Evolutionary conservation across 2,888 invertebrate species (phyloP).

Genomic region (Cephalotes varians): DNA sequence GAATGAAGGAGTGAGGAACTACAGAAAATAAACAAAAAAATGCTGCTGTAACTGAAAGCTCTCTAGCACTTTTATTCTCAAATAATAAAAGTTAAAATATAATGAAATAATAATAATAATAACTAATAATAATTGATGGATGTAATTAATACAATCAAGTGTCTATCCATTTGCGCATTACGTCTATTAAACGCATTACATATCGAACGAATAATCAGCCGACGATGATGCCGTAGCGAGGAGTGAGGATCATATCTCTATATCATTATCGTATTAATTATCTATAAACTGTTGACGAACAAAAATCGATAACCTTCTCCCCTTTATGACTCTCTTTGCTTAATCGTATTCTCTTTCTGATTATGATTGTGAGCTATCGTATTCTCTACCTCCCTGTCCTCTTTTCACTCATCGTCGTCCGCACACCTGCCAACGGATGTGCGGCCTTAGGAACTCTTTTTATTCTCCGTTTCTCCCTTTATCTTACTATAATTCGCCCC

Average conservation of each 20-base stretch:
- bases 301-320: conserved; percentile 48
- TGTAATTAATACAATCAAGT: conserved; percentile 70
- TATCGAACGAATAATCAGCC: conserved; percentile 62
- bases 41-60: conserved; percentile 79
- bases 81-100: conserved; percentile 84
- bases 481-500: conserved; percentile 31
- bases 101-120: conserved; percentile 84
- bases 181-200: conserved; percentile 37
- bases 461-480: conserved; percentile 47
- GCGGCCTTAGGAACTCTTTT: conserved; percentile 72
- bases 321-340: conserved; percentile 5
- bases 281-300: conserved; percentile 62
- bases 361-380: conserved; percentile 27
- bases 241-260: conserved; percentile 38
- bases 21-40: conserved; percentile 69
- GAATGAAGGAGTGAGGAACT: conserved; percentile 42
- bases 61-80: conserved; percentile 84
- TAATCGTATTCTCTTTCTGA: not conserved
- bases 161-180: conserved; percentile 60
- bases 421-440: conserved; percentile 58
- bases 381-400: conserved; percentile 50
- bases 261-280: conserved; percentile 39
- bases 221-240: conserved; percentile 66
- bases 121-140: conserved; percentile 76
- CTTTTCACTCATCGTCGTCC: conserved; percentile 59